Evolutionary conservation across 1,140 invertebrate species (phyloP), one percentile per base, ranked within the genome.

Genomic region (Lepidotrigona ventralis): DNA sequence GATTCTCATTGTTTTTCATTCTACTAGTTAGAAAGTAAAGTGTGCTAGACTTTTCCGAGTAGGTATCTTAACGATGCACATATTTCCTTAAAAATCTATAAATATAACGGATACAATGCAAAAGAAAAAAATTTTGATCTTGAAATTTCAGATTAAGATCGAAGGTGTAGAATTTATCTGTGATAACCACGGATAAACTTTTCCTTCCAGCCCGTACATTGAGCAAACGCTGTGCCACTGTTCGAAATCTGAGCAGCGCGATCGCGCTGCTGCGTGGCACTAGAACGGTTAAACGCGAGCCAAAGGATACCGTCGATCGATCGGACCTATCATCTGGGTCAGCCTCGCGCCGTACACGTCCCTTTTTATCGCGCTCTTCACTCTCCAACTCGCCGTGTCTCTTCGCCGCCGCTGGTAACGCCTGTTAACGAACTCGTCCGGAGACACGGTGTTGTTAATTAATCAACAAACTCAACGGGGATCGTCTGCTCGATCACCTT

Each of bases 281-380:
- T 60, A 66, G 70, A 33, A 60, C 58, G 63, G 63, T 76, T 87
- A 82, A 85, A 73, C 54, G 54, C 68, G 39, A 86, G 71, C 71
- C 80, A 60, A 83, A 80, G 75, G 84, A 85, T 69, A 19, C 71
- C 56, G 60, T 29, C 70, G 70, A 81, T 88, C 78, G 86, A 86
- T 86, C 64, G 69, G 64, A 83, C 60, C 72, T 72, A 83, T 81
- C 69, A 86, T 81, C 81, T 78, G 56, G 86, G 73, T 86, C 78
- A 88, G 14, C 54, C 19, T 70, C 58, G 39, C 54, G 39, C 26
- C 39, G 53, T 63, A 63, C 33, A 26, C 71, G 17, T 81, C 69
- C 81, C 51, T 82, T 79, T 78, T 85, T 85, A 79, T 87, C 66
- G 29, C 71, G 46, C 66, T 73, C 46, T 73, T 51, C 76, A 58